Evolutionary conservation across 2,888 invertebrate species (phyloP).

Genomic region (Gnatocerus cornutus): DNA sequence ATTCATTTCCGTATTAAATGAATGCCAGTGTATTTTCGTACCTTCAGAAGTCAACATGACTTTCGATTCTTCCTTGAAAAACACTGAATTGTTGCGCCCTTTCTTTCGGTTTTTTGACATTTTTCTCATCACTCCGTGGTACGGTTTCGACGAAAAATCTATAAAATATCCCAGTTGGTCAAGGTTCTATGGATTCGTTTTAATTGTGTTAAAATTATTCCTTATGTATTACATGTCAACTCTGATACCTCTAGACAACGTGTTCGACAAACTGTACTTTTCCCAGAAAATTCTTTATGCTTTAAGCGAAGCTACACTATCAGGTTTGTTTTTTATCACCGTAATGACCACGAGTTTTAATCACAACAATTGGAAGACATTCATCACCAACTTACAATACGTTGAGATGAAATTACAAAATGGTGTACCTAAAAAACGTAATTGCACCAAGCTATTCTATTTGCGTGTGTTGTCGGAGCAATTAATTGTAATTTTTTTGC

Average conservation of each 20-base stretch:
- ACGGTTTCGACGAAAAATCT: background rate
- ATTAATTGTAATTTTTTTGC: too few relatives aligned
- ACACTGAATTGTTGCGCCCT: background rate
- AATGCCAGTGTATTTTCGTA: too few relatives aligned
- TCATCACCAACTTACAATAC: too few relatives aligned
- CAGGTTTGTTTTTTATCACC: too few relatives aligned
- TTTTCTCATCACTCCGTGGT: conserved; percentile 11
- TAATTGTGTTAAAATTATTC: background rate
- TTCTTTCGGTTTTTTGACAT: background rate
- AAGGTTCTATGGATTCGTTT: background rate
- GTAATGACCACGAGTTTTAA: background rate
- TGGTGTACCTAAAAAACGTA: too few relatives aligned
- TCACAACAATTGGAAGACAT: background rate
- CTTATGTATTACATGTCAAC: background rate
- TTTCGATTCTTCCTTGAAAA: conserved; percentile 1
- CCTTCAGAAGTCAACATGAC: background rate
- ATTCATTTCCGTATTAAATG: too few relatives aligned
- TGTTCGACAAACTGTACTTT: background rate
- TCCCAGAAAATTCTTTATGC: background rate
- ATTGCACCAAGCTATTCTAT: too few relatives aligned
- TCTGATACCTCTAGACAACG: background rate
- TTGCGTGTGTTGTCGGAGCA: too few relatives aligned
- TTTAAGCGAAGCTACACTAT: background rate
- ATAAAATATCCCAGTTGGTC: background rate
- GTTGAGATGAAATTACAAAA: too few relatives aligned